Percentiles rank a stretch among this genome's conserved stretches.
Evolutionary conservation across 2,888 invertebrate species (phyloP).

Genomic region (Drosophila paranaensis): DNA sequence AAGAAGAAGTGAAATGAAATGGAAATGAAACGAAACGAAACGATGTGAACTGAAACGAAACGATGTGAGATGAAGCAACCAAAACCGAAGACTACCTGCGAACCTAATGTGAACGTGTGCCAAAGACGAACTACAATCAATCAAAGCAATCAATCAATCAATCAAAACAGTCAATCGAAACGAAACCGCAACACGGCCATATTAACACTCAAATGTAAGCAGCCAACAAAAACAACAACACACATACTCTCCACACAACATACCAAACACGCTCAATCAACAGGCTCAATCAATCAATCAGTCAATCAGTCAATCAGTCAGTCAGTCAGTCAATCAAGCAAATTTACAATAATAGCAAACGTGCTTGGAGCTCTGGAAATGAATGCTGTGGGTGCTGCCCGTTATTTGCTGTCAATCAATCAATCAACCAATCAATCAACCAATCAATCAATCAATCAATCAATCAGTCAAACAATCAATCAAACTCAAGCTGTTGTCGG

Average conservation of each 20-base stretch:
- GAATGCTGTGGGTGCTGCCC: conserved; percentile 58
- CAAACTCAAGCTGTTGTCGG: conserved; percentile 38
- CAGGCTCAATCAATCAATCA: conserved; percentile 47
- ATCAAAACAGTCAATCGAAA: conserved; percentile 19
- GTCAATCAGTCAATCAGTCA: conserved; percentile 55
- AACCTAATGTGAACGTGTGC: conserved; percentile 59
- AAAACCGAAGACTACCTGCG: conserved; percentile 61
- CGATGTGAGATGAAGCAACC: conserved; percentile 20
- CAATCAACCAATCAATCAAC: conserved; percentile 24
- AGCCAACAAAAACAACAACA: conserved; percentile 47
- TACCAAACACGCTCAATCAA: conserved; percentile 61
- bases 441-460: conserved; percentile 13
- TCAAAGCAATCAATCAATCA: conserved; percentile 27
- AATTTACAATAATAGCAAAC: conserved; percentile 8
- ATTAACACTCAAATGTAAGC: conserved; percentile 69
- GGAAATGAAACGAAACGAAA: conserved; percentile 38
- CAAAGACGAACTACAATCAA: conserved; percentile 61
- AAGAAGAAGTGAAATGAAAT: conserved; percentile 18
- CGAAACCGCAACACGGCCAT: conserved; percentile 54
- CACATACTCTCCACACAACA: conserved; percentile 19
- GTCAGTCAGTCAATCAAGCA: conserved; percentile 56
- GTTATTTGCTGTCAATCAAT: conserved; percentile 47
- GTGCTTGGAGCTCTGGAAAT: conserved; percentile 20
- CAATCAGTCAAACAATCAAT: conserved; percentile 24
- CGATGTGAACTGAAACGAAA: conserved; percentile 33